phyloP scores from a whole-genome alignment of 2,113 vertebrate species.

The Dicrurus megarhynchus region DNA sequence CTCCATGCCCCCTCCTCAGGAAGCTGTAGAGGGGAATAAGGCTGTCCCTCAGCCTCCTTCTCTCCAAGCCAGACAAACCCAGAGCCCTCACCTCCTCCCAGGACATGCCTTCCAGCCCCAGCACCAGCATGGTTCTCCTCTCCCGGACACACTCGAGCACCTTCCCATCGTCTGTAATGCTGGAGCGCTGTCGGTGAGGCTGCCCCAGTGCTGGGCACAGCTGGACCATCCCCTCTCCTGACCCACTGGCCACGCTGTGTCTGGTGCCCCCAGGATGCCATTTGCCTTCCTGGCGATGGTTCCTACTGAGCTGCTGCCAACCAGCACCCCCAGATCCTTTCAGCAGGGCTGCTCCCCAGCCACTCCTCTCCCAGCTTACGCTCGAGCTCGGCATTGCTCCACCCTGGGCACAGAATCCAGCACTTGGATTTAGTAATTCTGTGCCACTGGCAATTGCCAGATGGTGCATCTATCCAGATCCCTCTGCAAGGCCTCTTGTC shows the following conservation, averaged over 20 bases:
- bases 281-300: not conserved
- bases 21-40: not conserved
- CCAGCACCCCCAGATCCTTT: not conserved
- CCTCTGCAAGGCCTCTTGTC: not conserved
- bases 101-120: not conserved
- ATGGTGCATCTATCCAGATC: not conserved
- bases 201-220: accelerated
- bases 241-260: accelerated
- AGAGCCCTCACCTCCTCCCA: not conserved
- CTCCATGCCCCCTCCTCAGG: not conserved
- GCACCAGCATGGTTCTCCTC: not conserved
- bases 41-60: not conserved
- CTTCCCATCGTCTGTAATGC: accelerated
- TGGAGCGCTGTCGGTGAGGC: not conserved
- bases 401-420: not conserved
- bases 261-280: not conserved
- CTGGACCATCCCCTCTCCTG: not conserved
- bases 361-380: not conserved
- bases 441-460: accelerated
- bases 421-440: not conserved
- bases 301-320: not conserved
- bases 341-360: not conserved
- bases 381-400: accelerated
- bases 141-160: not conserved
- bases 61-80: not conserved